Evolutionary conservation across 2,113 vertebrate species (phyloP).

Genomic region (Genyomyrus donnyi): DNA sequence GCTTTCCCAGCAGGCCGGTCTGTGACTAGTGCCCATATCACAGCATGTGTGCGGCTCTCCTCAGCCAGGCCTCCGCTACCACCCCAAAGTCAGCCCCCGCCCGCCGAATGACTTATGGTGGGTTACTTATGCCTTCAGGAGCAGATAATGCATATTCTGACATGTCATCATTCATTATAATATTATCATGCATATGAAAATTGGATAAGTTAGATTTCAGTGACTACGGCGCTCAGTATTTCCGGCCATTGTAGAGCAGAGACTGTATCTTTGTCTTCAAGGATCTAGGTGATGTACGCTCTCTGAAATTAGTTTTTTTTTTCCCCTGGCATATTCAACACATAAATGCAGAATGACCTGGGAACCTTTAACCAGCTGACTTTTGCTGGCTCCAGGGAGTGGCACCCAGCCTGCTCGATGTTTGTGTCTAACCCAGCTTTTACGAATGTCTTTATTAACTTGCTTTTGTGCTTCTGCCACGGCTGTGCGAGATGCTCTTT

Average conservation of each 20-base stretch:
- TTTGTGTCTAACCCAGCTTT: not conserved
- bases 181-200: slow-evolving; percentile 62
- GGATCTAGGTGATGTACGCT: not conserved
- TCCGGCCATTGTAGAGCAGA: slow-evolving; percentile 56
- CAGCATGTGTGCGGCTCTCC: not conserved
- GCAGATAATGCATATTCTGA: slow-evolving; percentile 17
- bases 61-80: not conserved
- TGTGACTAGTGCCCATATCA: not conserved
- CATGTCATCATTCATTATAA: slow-evolving; percentile 57
- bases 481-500: not conserved
- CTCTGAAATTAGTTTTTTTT: not conserved
- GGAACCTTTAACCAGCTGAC: not conserved
- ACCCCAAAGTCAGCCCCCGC: slow-evolving; percentile 34
- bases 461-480: not conserved
- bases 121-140: slow-evolving; percentile 3
- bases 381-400: not conserved
- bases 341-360: too few species aligned
- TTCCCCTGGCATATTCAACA: not conserved
- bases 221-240: slow-evolving; percentile 59
- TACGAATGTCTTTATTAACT: not conserved
- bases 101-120: slow-evolving; percentile 7
- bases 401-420: not conserved
- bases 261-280: slow-evolving; percentile 20
- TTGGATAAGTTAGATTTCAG: slow-evolving; percentile 49
- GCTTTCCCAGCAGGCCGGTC: not conserved